phyloP scores from a whole-genome alignment of 2,113 vertebrate species.

The Ictidomys tridecemlineatus region DNA sequence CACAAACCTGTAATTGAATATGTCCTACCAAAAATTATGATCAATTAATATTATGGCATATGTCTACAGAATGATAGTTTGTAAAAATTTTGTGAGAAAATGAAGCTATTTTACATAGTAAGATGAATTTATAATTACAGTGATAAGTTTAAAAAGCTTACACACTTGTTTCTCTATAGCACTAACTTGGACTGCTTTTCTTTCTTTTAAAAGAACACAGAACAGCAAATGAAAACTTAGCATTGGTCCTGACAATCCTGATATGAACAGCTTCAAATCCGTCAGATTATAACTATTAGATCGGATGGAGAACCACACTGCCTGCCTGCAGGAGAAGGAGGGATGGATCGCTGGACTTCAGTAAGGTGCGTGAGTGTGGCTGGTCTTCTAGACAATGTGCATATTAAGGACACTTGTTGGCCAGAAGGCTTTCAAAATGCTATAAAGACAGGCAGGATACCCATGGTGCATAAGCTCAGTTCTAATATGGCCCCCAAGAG shows the following conservation, averaged over 20 bases:
- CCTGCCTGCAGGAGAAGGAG: not conserved
- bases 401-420: not conserved
- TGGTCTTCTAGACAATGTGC: not conserved
- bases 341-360: fast-evolving
- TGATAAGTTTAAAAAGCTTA: not conserved
- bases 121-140: not conserved
- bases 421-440: not conserved
- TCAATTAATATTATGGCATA: not conserved
- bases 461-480: not conserved
- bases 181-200: not conserved
- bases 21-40: not conserved
- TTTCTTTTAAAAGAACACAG: not conserved
- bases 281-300: not conserved
- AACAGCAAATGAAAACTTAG: not conserved
- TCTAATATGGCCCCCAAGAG: not conserved
- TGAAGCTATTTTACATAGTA: not conserved
- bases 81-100: not conserved
- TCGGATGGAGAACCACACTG: too few species aligned
- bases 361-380: too few species aligned
- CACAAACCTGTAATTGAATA: not conserved
- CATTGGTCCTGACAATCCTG: too few species aligned
- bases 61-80: not conserved
- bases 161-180: not conserved
- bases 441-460: not conserved
- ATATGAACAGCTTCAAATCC: not conserved